Percentiles rank a stretch among this genome's conserved stretches.
phyloP scores from a whole-genome alignment of 2,113 vertebrate species.

The Ptyas mucosa region DNA sequence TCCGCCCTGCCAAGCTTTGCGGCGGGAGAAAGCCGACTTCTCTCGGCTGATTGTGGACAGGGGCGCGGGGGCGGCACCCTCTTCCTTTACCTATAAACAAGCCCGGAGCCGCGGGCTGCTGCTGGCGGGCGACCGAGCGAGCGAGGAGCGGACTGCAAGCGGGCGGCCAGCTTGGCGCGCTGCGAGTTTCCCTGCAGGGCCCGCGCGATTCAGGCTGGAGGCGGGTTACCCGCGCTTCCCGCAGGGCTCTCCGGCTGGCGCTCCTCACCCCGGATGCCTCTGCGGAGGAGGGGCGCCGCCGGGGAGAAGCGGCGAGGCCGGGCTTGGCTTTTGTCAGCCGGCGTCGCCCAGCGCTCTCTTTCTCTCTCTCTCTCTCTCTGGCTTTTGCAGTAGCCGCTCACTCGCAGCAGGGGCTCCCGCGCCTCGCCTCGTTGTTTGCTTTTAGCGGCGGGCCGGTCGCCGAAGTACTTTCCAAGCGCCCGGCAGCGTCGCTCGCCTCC shows the following conservation, averaged over 20 bases:
- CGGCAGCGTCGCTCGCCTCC: neutral
- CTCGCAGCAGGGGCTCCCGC: conserved; percentile 14
- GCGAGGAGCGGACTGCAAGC: too few species aligned
- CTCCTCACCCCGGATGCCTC: neutral
- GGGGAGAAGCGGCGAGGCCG: neutral
- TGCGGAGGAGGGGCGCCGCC: neutral
- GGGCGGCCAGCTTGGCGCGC: neutral
- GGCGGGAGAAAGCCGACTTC: neutral
- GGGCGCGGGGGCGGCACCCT: neutral
- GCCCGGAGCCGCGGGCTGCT: neutral
- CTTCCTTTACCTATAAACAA: neutral
- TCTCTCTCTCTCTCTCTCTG: neutral
- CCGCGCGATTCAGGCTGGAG: neutral
- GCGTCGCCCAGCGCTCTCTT: conserved; percentile 1
- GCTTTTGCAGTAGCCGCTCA: conserved; percentile 48
- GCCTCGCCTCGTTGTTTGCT: neutral
- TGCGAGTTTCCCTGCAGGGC: neutral
- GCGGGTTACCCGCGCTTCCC: neutral
- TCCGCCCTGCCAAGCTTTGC: neutral
- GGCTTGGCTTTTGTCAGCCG: conserved; percentile 34
- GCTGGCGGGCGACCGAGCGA: neutral
- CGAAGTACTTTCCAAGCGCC: neutral
- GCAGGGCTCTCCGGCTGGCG: neutral
- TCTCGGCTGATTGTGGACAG: neutral
- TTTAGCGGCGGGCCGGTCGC: neutral